Evolutionary conservation across 2,113 vertebrate species (phyloP), one percentile per base, ranked within the genome.

Genomic region (Ophthalmotilapia sp.): DNA sequence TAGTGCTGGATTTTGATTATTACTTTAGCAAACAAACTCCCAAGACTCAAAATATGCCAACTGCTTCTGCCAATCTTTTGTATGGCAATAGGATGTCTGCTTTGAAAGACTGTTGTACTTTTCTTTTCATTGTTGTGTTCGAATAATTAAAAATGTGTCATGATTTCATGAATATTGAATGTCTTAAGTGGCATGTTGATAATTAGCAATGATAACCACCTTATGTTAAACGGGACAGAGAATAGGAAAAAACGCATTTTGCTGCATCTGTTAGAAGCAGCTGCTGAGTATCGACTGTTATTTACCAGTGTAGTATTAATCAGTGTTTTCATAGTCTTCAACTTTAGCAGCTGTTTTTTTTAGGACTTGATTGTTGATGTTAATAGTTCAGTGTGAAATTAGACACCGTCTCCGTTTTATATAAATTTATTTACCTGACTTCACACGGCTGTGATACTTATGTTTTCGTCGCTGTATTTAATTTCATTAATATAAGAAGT

Each of bases 51-150:
- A 68, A 85, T 68, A 93, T 93, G 94, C 93, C 94, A 94, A 95
- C 88, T 91, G 88, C 92, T 92, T 88, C 91, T 94, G 95, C 95
- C 94, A 96, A 95, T 89, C 75, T 94, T 93, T 93, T 94, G 38
- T 91, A 82, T 90, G 94, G 94, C 94, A 92, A 82, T 60, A 82
- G 86, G 84, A 83, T 9, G 54, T 53, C 79, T 91, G 15, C 29
- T 89, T 85, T 79, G 5, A 85, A 77, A 65, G 68, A 23, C 13
- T 31, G n/a, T 55, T 85, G 56, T 56, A 17, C 73, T 84, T 83
- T 42, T 23, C 70, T 49, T 60, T 12, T 80, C 31, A 6, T 62
- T 31, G 6, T 77, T 23, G 33, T 55, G 26, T 45, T 56, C 8
- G 8, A 42, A 47, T 73, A 3, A 36, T 58, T 49, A 38, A 19